phyloP scores from a whole-genome alignment of 2,888 invertebrate species.

The Epistrophe eligans region DNA sequence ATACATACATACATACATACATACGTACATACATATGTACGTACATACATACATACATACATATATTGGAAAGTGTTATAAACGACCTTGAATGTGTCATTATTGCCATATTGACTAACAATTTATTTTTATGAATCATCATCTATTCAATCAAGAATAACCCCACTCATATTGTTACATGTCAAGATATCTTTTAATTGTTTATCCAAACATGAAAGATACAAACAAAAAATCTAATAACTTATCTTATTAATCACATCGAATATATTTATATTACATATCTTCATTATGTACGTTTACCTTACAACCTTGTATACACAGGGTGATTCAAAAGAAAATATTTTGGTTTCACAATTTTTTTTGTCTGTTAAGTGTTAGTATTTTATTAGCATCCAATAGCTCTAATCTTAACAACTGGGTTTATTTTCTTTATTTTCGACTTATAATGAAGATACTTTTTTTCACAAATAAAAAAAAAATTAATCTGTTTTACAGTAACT shows the following conservation, averaged over 20 bases:
- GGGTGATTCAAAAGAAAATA: not conserved
- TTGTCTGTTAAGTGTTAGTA: no score
- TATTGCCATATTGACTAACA: not conserved
- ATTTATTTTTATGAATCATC: not conserved
- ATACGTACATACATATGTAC: no score
- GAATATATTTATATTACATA: not conserved
- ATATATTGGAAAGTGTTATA: not conserved
- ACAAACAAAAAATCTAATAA: not conserved
- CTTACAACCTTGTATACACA: not conserved
- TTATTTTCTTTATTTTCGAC: no score
- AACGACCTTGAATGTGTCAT: conserved; percentile 1
- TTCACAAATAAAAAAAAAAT: no score
- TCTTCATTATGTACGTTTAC: no score
- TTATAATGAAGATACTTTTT: no score
- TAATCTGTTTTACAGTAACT: no score
- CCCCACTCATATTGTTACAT: conserved; percentile 5
- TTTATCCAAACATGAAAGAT: not conserved
- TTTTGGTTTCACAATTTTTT: not conserved
- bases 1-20: no score
- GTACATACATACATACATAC: no score
- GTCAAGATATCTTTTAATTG: conserved; percentile 11
- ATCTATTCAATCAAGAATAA: conserved; percentile 4
- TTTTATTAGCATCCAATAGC: no score
- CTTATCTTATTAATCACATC: conserved; percentile 4
- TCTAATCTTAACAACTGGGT: no score